Percentiles rank a stretch among this genome's conserved stretches.
phyloP scores from a whole-genome alignment of 2,113 vertebrate genomes.

The Ptychochromis oligacanthus region DNA sequence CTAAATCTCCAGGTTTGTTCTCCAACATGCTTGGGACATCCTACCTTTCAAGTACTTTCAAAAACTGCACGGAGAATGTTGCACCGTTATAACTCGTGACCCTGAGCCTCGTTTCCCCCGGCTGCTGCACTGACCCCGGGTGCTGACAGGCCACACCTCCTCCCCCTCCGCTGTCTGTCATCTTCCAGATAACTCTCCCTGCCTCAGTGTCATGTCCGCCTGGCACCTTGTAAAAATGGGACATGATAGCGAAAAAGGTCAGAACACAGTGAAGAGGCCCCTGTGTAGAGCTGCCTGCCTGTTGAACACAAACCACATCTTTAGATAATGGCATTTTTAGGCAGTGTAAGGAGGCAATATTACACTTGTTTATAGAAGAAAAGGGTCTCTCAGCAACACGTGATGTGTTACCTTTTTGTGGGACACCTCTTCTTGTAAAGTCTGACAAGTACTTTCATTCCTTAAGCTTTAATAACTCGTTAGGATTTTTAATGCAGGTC shows the following conservation, averaged over 20 bases:
- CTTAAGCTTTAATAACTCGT: background rate
- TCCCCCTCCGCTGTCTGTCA: conserved; percentile 17
- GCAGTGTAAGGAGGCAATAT: background rate
- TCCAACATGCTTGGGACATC: background rate
- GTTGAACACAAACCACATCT: background rate
- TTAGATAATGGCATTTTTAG: background rate
- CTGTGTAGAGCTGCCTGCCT: background rate
- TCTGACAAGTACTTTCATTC: background rate
- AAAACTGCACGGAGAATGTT: background rate
- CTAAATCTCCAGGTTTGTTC: background rate
- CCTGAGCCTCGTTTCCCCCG: background rate
- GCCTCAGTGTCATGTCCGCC: conserved; percentile 36
- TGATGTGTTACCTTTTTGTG: background rate
- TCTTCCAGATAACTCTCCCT: conserved; percentile 36
- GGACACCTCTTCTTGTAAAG: background rate
- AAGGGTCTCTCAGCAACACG: background rate
- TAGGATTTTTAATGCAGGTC: background rate
- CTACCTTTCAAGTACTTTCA: background rate
- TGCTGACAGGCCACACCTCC: conserved; percentile 41
- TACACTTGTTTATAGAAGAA: background rate
- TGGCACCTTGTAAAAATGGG: conserved; percentile 51
- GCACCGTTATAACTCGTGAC: background rate
- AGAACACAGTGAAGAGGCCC: conserved; percentile 31
- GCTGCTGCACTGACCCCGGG: conserved; percentile 8
- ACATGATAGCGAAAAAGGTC: conserved; percentile 49